Evolutionary conservation across 2,113 vertebrate species (phyloP), one percentile per base, ranked within the genome.

Genomic region (Pangasianodon gigas): DNA sequence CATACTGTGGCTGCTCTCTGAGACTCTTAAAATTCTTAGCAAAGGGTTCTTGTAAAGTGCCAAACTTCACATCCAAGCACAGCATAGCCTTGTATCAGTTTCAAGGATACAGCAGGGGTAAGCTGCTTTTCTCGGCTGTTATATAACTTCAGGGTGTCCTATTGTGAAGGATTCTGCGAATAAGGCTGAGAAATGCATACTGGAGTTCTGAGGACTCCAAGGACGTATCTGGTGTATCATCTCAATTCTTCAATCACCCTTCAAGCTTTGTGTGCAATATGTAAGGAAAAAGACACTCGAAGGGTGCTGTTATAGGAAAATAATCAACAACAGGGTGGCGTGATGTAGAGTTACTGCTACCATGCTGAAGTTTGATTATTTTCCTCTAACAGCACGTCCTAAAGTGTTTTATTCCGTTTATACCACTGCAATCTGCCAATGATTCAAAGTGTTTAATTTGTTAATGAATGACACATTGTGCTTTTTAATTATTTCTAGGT

Each of bases 71-170:
- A 26, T 26, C 41, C 10, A 62, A 84, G 37, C 56, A 44, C 56
- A 84, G 58, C n/a, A 58, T 83, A 37, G n/a, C 41, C 82, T 84
- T 84, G 82, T 44, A 84, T 62, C 11, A 62, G 3, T 44, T 37
- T 84, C 56, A 84, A 84, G 82, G 56, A 84, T 46, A 44, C 37
- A 84, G 56, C 54, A 60, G 7, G n/a, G 54, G 19, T 24, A 41
- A 58, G 32, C 24, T 84, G 56, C 56, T 62, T 62, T 44, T 44
- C 3, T 62, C 13, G 2, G 37, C 4, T 18, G 41, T 62, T 62
- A 62, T 46, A 56, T 60, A 84, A 84, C 56, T 13, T 3, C 56
- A 84, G 56, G 9, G 52, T 83, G 52, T 62, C 37, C 37, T 60
- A 14, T 13, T 14, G 41, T 16, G 56, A 84, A 44, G 41, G 82